These are phyloP conservation scores for Ericerus pela DNA, from an alignment of 1,140 invertebrate species.

Conservation along the genomic window DNA sequence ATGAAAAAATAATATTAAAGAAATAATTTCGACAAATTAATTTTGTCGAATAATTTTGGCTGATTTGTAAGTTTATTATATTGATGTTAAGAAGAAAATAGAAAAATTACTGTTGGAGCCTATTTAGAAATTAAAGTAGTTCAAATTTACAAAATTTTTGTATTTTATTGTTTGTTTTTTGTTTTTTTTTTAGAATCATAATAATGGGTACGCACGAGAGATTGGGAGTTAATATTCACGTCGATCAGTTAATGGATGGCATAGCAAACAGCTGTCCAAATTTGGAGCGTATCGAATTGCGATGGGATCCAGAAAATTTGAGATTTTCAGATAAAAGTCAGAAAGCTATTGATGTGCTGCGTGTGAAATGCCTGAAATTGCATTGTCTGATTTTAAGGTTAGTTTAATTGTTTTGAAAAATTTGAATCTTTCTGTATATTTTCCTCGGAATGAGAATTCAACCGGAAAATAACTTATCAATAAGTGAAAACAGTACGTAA, in stretches of 20 bases:
- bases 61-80: no score
- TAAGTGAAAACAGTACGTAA: no score
- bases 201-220: conserved; percentile 94
- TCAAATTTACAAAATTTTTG: not conserved
- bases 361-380: conserved; percentile 75
- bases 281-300: conserved; percentile 79
- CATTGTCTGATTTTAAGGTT: conserved; percentile 70
- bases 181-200: conserved; percentile 55
- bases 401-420: conserved; percentile 21
- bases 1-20: no score
- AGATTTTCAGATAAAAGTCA: conserved; percentile 98
- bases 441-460: no score
- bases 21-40: no score
- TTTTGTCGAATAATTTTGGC: no score
- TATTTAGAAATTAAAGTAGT: not conserved
- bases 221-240: conserved; percentile 86
- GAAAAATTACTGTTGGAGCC: not conserved
- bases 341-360: conserved; percentile 81
- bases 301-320: conserved; percentile 97
- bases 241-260: conserved; percentile 94
- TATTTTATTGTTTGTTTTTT: conserved; percentile 2
- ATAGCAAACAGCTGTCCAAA: conserved; percentile 85
- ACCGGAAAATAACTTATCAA: no score
- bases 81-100: not conserved
- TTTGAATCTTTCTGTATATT: not conserved